phyloP scores from a whole-genome alignment of 2,797 vertebrate genomes.

The Streptopelia turtur region DNA sequence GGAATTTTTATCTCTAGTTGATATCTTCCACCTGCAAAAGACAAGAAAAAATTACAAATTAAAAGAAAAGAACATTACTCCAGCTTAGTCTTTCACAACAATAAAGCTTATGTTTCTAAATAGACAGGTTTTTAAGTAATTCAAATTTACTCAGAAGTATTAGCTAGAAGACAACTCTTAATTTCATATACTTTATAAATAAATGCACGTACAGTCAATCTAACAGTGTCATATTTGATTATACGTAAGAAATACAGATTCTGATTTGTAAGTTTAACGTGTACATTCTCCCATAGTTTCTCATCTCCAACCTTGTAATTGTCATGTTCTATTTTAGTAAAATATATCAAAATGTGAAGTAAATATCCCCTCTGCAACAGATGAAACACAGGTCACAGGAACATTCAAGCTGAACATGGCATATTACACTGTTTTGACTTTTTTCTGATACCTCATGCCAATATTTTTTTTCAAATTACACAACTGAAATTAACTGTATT shows the following conservation, averaged over 20 bases:
- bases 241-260: neutral
- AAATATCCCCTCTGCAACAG: neutral
- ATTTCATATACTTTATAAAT: neutral
- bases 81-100: neutral
- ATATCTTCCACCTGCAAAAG: constrained; percentile 91
- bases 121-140: neutral
- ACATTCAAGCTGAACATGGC: neutral
- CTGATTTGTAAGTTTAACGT: neutral
- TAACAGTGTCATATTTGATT: neutral
- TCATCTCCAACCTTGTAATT: neutral
- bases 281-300: neutral
- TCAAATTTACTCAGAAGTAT: neutral
- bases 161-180: neutral
- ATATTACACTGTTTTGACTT: neutral
- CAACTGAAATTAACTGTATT: neutral
- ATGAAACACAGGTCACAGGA: neutral
- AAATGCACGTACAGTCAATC: neutral
- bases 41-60: constrained; percentile 45
- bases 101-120: constrained; percentile 13
- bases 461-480: neutral
- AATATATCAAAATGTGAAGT: neutral
- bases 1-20: constrained; percentile 99
- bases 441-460: neutral
- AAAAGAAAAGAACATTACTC: neutral
- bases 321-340: neutral